Percentiles rank a stretch among this genome's conserved stretches.
phyloP scores from a whole-genome alignment of 1,140 invertebrate genomes.

The Venturia canescens region DNA sequence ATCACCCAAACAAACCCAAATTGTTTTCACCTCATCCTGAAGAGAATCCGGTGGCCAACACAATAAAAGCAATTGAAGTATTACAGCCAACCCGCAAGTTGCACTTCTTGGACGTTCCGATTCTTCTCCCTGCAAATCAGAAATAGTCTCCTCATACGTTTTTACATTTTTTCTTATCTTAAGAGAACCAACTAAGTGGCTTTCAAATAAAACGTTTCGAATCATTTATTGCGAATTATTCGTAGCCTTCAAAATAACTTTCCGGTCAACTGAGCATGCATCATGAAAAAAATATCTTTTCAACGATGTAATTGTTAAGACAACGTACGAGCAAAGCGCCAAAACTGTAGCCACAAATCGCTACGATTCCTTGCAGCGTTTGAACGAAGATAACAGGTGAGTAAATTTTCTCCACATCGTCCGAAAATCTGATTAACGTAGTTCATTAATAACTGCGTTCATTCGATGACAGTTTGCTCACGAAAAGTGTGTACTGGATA shows the following conservation, averaged over 20 bases:
- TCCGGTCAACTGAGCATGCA: too few relatives aligned
- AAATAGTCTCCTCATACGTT: not conserved
- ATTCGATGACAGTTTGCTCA: too few relatives aligned
- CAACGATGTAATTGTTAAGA: too few relatives aligned
- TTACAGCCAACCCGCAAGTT: not conserved
- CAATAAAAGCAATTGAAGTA: not conserved
- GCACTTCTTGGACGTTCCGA: not conserved
- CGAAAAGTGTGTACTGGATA: too few relatives aligned
- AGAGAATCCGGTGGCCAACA: constrained; percentile 17
- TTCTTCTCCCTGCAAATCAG: not conserved
- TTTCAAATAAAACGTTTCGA: too few relatives aligned
- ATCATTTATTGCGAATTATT: too few relatives aligned
- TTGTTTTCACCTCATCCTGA: not conserved
- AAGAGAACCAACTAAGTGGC: too few relatives aligned
- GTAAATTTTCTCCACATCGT: constrained; percentile 21
- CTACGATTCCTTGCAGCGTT: constrained; percentile 38
- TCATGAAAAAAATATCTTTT: too few relatives aligned
- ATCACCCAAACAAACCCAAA: not conserved
- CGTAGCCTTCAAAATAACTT: too few relatives aligned
- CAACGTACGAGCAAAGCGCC: constrained; percentile 38
- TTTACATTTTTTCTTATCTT: too few relatives aligned
- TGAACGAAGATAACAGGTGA: constrained; percentile 32
- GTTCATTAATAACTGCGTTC: too few relatives aligned
- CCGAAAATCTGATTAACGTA: constrained; percentile 3
- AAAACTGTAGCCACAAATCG: constrained; percentile 48